Evolutionary conservation across 2,888 invertebrate genomes (phyloP).

Genomic region (Lycocerus yunnanus): DNA sequence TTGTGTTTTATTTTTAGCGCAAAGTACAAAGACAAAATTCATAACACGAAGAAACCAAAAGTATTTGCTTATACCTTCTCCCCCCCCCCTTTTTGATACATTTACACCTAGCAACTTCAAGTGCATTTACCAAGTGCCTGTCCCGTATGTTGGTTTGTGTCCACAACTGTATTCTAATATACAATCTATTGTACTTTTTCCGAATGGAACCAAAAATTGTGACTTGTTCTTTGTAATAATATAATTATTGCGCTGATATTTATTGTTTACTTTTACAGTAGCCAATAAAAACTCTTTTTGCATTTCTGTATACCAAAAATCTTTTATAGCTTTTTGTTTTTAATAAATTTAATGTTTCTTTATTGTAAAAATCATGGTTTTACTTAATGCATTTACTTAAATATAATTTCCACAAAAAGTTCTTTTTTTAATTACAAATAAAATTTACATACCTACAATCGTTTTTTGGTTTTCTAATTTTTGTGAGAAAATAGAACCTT

Average conservation of each 20-base stretch:
- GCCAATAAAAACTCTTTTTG: background rate
- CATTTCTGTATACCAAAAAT: background rate
- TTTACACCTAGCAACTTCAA: constrained; percentile 23
- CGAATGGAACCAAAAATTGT: background rate
- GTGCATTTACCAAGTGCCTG: constrained; percentile 24
- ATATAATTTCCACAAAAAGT: background rate
- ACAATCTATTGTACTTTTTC: background rate
- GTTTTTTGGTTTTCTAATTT: background rate
- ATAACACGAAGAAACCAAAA: constrained; percentile 20
- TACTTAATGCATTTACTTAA: background rate
- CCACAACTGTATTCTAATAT: background rate
- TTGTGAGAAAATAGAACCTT: too few species aligned
- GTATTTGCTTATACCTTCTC: constrained; percentile 27
- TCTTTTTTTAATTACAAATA: background rate
- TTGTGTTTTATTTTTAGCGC: constrained; percentile 18
- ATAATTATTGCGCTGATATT: background rate
- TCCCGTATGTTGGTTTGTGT: background rate
- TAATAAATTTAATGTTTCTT: background rate
- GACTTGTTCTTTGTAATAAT: background rate
- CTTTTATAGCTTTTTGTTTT: background rate
- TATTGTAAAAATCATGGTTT: background rate
- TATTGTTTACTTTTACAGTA: background rate
- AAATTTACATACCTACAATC: background rate
- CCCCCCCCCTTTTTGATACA: constrained; percentile 23
- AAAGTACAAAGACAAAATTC: constrained; percentile 19